Percentiles rank a stretch among this genome's conserved stretches.
These are phyloP conservation scores for Lasioglossum baleicum DNA, from an alignment of 1,140 invertebrate species.

Conservation along the genomic window DNA sequence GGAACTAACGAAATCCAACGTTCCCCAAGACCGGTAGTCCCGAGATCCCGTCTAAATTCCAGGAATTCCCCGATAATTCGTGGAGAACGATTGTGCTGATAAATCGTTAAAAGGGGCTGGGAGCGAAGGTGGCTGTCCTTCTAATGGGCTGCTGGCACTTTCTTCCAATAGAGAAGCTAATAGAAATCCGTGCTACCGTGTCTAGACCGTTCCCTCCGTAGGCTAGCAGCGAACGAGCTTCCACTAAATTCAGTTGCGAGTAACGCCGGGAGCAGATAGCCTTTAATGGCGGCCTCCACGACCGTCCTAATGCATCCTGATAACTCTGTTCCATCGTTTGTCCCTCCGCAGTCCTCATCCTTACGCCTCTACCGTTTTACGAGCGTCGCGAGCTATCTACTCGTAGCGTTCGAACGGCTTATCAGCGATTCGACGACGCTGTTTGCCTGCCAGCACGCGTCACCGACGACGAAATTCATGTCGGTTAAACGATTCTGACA, in stretches of 20 bases:
- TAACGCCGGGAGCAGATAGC: slow-evolving; percentile 58
- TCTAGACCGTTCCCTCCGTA: background rate
- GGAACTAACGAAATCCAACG: background rate
- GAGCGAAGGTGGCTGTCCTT: background rate
- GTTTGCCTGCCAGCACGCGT: slow-evolving; percentile 32
- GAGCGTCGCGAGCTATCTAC: slow-evolving; percentile 33
- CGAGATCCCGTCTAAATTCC: background rate
- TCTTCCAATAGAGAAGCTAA: slow-evolving; percentile 36
- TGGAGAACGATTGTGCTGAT: slow-evolving; percentile 12
- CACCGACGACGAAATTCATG: slow-evolving; percentile 5
- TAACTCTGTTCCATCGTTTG: slow-evolving; percentile 51
- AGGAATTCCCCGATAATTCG: slow-evolving; percentile 10
- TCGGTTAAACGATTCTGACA: slow-evolving; percentile 43
- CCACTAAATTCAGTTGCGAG: slow-evolving; percentile 68
- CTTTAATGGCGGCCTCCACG: slow-evolving; percentile 64
- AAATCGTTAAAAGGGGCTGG: slow-evolving; percentile 24
- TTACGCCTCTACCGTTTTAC: slow-evolving; percentile 35
- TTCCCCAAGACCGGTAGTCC: background rate
- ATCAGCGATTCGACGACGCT: slow-evolving; percentile 48
- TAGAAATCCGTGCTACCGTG: slow-evolving; percentile 52
- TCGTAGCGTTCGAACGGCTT: slow-evolving; percentile 39
- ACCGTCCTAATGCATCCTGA: slow-evolving; percentile 65
- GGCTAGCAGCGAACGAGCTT: slow-evolving; percentile 34
- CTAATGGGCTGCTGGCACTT: slow-evolving; percentile 29
- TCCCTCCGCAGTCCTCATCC: background rate